phyloP scores from a whole-genome alignment of 2,888 invertebrate species.

The Pammene aurita region DNA sequence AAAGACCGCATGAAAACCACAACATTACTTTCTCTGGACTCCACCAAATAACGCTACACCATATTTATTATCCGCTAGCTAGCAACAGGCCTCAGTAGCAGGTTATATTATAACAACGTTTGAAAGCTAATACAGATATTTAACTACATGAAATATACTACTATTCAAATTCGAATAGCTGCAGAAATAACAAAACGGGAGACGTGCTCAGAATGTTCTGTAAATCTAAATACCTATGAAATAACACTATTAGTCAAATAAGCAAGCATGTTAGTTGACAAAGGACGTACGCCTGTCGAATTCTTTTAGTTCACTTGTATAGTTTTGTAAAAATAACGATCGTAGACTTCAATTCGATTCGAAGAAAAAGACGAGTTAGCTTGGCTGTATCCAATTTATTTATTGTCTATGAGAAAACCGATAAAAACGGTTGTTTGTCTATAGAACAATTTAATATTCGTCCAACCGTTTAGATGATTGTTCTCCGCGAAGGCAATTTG shows the following conservation, averaged over 20 bases:
- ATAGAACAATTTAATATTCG: constrained; percentile 18
- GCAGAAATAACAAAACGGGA: background rate
- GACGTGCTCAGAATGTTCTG: background rate
- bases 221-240: too few relatives aligned
- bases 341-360: background rate
- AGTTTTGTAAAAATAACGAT: background rate
- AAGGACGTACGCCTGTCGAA: too few relatives aligned
- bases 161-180: background rate
- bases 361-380: constrained; percentile 2
- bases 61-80: constrained; percentile 25
- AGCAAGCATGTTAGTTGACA: too few relatives aligned
- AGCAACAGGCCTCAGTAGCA: constrained; percentile 7
- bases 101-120: background rate
- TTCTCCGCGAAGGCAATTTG: constrained; percentile 10
- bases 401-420: constrained; percentile 19
- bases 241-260: too few relatives aligned
- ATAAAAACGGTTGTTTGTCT: constrained; percentile 18
- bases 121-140: constrained; percentile 8
- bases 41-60: constrained; percentile 31
- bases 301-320: background rate
- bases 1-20: constrained; percentile 67
- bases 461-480: constrained; percentile 20
- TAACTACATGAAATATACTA: background rate
- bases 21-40: constrained; percentile 64
- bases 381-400: constrained; percentile 37